Evolutionary conservation across 1,140 invertebrate species (phyloP).

Genomic region (Dufourea novaeangliae): DNA sequence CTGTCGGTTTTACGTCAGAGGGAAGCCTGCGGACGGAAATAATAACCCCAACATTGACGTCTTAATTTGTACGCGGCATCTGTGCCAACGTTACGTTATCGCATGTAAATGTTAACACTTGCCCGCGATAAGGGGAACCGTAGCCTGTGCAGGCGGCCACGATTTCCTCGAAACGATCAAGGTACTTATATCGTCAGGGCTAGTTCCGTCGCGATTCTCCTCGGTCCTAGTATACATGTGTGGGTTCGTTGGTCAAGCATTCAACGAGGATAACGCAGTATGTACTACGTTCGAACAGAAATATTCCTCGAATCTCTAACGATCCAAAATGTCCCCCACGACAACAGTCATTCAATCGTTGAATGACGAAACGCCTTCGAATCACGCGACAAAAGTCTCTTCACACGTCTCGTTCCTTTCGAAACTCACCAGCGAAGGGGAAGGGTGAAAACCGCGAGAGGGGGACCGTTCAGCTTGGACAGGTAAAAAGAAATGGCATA

Average conservation of each 20-base stretch:
- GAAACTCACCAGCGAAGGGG: neutral
- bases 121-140: constrained; percentile 42
- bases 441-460: neutral
- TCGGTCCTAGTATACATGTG: too few relatives aligned
- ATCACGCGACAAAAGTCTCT: neutral
- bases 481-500: constrained; percentile 49
- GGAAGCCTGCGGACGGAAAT: constrained; percentile 32
- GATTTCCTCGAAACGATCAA: constrained; percentile 29
- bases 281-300: too few relatives aligned
- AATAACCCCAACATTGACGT: constrained; percentile 23
- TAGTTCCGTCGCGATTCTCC: neutral
- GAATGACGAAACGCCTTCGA: constrained; percentile 18
- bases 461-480: neutral
- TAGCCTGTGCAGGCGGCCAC: constrained; percentile 10
- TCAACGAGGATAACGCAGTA: too few relatives aligned
- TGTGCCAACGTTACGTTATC: constrained; percentile 58
- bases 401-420: constrained; percentile 30
- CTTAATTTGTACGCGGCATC: constrained; percentile 56
- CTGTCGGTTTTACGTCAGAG: too few relatives aligned
- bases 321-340: neutral
- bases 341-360: neutral
- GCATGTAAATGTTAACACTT: constrained; percentile 58
- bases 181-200: neutral
- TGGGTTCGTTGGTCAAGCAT: too few relatives aligned
- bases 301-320: neutral